These are phyloP conservation scores for Macrosoma leucophasiata DNA, from an alignment of 2,888 invertebrate species.

Conservation along the genomic window DNA sequence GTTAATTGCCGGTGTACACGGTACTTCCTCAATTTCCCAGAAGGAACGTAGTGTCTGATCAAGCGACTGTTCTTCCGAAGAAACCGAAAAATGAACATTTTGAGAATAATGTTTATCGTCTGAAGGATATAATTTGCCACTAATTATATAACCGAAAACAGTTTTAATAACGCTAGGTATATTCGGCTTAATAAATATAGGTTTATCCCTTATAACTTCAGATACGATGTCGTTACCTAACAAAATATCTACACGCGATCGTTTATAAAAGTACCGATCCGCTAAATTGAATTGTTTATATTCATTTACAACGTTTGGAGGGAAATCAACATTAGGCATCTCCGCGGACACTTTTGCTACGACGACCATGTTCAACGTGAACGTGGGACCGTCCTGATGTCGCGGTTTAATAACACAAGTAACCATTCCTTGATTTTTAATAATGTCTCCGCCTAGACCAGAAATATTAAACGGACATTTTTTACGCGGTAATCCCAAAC, in stretches of 20 bases:
- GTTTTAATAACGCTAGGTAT: not conserved
- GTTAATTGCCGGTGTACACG: conserved; percentile 1
- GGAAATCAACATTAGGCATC: conserved; percentile 1
- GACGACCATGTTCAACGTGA: not conserved
- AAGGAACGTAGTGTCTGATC: conserved; percentile 7
- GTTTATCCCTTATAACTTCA: conserved; percentile 1
- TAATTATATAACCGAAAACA: conserved; percentile 1
- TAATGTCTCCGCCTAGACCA: not conserved
- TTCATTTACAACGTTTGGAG: not conserved
- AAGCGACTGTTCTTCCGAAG: not conserved
- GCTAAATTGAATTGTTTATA: conserved; percentile 2
- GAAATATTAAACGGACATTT: conserved; percentile 4
- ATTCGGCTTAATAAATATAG: not conserved
- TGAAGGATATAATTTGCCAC: conserved; percentile 2
- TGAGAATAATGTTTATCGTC: not conserved
- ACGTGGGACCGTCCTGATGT: not conserved
- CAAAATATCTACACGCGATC: conserved; percentile 1
- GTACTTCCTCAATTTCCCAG: conserved; percentile 16
- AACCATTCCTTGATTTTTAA: conserved; percentile 2
- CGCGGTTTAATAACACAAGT: too few relatives aligned
- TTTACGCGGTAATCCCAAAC: conserved; percentile 2
- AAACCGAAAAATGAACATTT: not conserved
- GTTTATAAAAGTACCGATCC: conserved; percentile 2
- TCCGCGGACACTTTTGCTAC: conserved; percentile 1
- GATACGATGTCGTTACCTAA: conserved; percentile 1